Conservation (phyloP, 2,797 vertebrate genomes). For the Botia almorhae region DNA sequence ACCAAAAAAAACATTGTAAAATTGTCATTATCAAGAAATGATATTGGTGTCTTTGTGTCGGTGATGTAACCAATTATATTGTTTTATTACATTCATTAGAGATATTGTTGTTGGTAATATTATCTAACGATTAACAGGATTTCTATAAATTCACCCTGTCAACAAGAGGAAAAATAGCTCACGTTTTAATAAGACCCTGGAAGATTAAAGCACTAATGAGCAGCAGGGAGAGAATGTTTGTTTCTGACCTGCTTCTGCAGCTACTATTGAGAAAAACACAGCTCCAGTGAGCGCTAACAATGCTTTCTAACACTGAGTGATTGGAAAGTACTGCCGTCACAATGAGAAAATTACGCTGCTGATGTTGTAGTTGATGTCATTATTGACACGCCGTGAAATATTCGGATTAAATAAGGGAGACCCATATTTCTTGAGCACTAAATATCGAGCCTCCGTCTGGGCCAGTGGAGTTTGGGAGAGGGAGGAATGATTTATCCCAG, state of each 20-base stretch:
- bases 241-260: not conserved
- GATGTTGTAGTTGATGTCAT: not conserved
- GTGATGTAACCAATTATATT: not conserved
- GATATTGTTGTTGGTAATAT: not conserved
- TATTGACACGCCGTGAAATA: constrained; percentile 7
- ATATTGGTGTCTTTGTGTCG: not conserved
- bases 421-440: constrained; percentile 12
- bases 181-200: not conserved
- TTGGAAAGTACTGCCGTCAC: not conserved
- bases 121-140: not conserved
- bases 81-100: not conserved
- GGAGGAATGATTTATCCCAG: not conserved
- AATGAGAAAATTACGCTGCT: not conserved
- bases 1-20: not conserved
- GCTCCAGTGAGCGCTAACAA: not conserved
- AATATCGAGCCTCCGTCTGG: not conserved
- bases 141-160: not conserved
- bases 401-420: constrained; percentile 5
- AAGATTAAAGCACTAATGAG: not conserved
- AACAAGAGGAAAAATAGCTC: not conserved
- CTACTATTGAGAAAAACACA: not conserved
- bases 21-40: not conserved
- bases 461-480: not conserved
- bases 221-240: not conserved
- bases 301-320: not conserved